Evolutionary conservation across 2,113 vertebrate genomes (phyloP).

Genomic region (Anser cygnoides): DNA sequence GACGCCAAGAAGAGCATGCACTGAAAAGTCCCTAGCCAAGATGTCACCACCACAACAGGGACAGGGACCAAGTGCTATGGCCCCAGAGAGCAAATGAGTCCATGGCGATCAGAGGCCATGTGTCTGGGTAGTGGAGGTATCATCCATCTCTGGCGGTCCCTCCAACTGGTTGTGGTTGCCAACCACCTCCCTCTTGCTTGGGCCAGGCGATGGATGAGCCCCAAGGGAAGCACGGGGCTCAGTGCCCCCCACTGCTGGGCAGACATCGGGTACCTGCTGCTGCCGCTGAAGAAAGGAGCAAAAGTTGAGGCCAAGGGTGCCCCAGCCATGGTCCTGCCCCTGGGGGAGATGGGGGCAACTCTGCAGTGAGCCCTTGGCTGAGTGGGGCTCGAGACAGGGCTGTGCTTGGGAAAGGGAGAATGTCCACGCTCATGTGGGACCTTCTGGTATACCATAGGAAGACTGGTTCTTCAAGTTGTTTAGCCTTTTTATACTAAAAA

Average conservation of each 20-base stretch:
- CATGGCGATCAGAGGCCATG: fast-evolving
- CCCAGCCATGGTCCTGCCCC: background rate
- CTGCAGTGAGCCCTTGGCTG: background rate
- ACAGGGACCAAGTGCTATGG: background rate
- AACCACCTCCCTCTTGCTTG: fast-evolving
- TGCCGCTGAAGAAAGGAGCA: background rate
- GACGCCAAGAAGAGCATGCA: no score
- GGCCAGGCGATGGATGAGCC: fast-evolving
- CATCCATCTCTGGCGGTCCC: fast-evolving
- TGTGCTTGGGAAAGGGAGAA: background rate
- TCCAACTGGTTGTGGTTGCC: background rate
- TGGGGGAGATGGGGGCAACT: background rate
- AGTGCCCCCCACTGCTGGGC: fast-evolving
- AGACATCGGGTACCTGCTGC: fast-evolving
- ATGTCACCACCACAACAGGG: background rate
- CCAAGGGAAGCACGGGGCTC: background rate
- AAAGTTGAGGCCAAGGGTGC: background rate
- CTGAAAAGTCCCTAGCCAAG: fast-evolving
- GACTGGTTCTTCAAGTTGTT: background rate
- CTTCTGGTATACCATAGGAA: background rate
- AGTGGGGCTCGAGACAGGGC: background rate
- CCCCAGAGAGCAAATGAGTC: background rate
- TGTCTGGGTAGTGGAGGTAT: background rate
- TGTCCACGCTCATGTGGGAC: fast-evolving
- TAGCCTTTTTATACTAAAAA: background rate